Evolutionary conservation across 92 coral and sea anemone genomes (phyloP).

Genomic region (Zoanthus sociatus): DNA sequence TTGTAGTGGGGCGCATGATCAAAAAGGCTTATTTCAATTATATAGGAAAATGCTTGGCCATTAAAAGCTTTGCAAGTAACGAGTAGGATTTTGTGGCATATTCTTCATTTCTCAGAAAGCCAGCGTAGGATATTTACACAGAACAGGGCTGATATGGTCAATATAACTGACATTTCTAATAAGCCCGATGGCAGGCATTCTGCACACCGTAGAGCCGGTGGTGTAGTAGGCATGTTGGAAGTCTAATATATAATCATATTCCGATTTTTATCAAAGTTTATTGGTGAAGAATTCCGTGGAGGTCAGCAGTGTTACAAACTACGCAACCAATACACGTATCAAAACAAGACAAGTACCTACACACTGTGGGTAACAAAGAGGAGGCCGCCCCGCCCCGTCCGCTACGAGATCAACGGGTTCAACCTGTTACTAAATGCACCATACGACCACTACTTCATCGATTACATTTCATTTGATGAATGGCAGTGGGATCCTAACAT

Average conservation of each 20-base stretch:
- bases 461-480: conserved; percentile 50
- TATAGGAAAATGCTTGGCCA: background rate
- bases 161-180: conserved; percentile 24
- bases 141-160: conserved; percentile 24
- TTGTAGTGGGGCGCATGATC: background rate
- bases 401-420: conserved; percentile 63
- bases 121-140: background rate
- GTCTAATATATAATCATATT: background rate
- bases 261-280: conserved; percentile 10
- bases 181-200: conserved; percentile 30
- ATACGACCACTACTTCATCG: conserved; percentile 62
- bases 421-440: conserved; percentile 48
- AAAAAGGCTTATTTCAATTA: background rate
- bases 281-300: conserved; percentile 45
- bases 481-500: conserved; percentile 55
- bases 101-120: conserved; percentile 36
- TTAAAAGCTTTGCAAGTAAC: conserved; percentile 26
- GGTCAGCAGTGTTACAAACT: conserved; percentile 56
- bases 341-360: conserved; percentile 43
- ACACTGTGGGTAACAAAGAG: conserved; percentile 58
- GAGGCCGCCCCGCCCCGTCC: conserved; percentile 56
- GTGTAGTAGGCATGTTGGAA: background rate
- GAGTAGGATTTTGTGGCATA: conserved; percentile 19
- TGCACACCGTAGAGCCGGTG: background rate
- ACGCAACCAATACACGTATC: conserved; percentile 37